Conservation (phyloP, 1,140 invertebrate genomes). For the Coptotermes formosanus region DNA sequence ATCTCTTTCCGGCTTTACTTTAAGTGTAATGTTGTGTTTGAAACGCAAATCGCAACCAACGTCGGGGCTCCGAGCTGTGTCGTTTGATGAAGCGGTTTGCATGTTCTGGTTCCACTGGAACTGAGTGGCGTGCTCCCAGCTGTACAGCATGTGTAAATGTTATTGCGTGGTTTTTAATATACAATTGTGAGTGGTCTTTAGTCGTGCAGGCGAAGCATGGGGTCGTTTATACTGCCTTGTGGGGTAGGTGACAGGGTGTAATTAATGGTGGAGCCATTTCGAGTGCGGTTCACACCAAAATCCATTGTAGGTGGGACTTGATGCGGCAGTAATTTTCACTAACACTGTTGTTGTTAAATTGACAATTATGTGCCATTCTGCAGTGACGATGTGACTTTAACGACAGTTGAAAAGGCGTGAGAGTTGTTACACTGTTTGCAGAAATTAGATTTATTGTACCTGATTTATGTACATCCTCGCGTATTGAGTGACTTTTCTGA, state of each 20-base stretch:
- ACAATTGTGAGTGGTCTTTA: background rate
- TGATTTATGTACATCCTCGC: too few relatives aligned
- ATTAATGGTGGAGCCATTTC: background rate
- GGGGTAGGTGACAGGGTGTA: background rate
- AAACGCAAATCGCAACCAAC: too few relatives aligned
- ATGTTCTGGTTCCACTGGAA: too few relatives aligned
- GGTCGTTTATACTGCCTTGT: background rate
- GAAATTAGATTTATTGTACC: background rate
- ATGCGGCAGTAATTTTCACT: background rate
- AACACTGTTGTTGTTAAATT: background rate
- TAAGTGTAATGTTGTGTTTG: too few relatives aligned
- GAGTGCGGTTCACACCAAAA: slow-evolving; percentile 4
- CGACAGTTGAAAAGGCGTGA: background rate
- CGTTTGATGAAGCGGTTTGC: too few relatives aligned
- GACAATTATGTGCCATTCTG: background rate
- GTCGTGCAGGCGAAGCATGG: background rate
- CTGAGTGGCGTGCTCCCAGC: too few relatives aligned
- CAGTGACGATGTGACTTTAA: background rate
- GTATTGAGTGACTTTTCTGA: too few relatives aligned
- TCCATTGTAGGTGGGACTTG: background rate
- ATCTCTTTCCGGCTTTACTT: too few relatives aligned
- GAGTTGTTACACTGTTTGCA: background rate
- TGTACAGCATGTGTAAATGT: background rate
- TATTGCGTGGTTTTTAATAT: background rate
- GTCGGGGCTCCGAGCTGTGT: too few relatives aligned